Evolutionary conservation across 2,797 vertebrate genomes (phyloP).

Genomic region (Bucorvus abyssinicus): DNA sequence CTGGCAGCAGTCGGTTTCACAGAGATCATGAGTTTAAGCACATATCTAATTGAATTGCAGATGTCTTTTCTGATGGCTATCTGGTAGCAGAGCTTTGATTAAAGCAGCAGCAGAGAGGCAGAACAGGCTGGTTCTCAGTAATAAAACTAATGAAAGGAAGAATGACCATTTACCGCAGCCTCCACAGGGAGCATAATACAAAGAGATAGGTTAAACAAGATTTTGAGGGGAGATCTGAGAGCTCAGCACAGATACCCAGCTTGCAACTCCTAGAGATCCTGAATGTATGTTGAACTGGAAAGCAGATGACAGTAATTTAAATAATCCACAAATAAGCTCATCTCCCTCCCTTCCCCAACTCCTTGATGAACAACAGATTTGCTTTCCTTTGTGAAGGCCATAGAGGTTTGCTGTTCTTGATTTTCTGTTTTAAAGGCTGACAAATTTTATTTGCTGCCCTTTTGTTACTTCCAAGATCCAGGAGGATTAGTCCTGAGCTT

Average conservation of each 20-base stretch:
- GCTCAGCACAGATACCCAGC: background rate
- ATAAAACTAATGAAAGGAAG: slow-evolving; percentile 29
- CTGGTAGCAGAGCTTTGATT: slow-evolving; percentile 28
- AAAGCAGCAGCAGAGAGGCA: slow-evolving; percentile 24
- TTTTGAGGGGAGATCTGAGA: background rate
- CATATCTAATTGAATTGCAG: slow-evolving; percentile 62
- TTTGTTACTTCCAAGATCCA: background rate
- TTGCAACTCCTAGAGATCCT: background rate
- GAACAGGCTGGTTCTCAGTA: slow-evolving; percentile 12
- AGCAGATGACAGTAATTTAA: background rate
- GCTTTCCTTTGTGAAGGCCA: background rate
- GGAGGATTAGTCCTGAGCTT: background rate
- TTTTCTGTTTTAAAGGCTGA: background rate
- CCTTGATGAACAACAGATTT: background rate
- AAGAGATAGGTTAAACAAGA: background rate
- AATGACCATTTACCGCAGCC: background rate
- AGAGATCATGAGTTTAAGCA: background rate
- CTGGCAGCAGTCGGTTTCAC: background rate
- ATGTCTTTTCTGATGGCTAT: slow-evolving; percentile 54
- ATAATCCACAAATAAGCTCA: background rate
- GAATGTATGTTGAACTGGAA: background rate
- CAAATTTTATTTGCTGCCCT: background rate
- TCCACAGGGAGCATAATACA: background rate
- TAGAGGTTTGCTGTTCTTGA: background rate
- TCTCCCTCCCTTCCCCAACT: background rate